Evolutionary conservation across 2,797 vertebrate species (phyloP), one percentile per base, ranked within the genome.

Genomic region (Dermochelys coriacea): DNA sequence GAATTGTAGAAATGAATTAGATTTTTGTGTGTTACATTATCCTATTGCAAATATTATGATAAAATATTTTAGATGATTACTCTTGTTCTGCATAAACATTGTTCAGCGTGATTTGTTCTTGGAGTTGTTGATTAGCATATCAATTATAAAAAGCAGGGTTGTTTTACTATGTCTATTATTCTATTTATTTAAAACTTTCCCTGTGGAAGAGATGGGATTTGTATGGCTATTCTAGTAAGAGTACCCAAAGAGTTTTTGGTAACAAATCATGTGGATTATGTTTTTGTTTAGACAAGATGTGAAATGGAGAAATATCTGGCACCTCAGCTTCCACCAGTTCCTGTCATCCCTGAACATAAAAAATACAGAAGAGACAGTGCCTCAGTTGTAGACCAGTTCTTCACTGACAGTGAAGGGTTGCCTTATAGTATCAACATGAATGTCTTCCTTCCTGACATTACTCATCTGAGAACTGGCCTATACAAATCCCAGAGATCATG

Each of bases 391-490:
- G 99, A 99, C 97, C 99, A 99, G 97, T 99, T 99, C 98, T 99
- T 99, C 96, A 96, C 98, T 29, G 99, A 99, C 4, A 98, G 99
- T 15, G 99, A 99, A 68, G 95, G 98, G 88, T 97, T 99, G 88
- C 99, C 99, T 52, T 99, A 99, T 98, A 99, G 99, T 93, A 98
- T 99, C 98, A 99, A 99, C 98, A 99, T 99, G 99, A 99, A 99
- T 79, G 98, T 99, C 97, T 99, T 99, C 91, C 98, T 99, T 52
- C 99, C 99, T 0, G 99, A 99, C 74, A 98, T 99, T 91, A 98
- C 99, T 55, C 99, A 99, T 96, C 98, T 99, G 97, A 99, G 99
- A 98, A 99, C 99, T 34, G 99, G 99, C 95, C 98, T 99, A 89
- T 99, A 99, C 98, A 98, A 99, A 98, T 98, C 99, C 5, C 97